Conservation (phyloP, 1,140 invertebrate species). For the Hestina assimilis region DNA sequence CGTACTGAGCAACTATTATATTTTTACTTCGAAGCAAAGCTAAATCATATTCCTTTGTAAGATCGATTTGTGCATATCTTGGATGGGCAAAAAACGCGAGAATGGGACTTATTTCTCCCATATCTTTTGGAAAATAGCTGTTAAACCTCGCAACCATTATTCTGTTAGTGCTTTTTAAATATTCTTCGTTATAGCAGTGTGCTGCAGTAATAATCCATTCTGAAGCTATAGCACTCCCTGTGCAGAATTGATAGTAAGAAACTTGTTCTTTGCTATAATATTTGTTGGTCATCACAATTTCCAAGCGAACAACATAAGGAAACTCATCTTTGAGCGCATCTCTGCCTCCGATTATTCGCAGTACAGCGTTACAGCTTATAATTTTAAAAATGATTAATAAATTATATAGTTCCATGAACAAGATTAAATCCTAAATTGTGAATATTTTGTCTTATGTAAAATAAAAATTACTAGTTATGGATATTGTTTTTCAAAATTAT, state of each 20-base stretch:
- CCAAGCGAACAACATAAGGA: conserved; percentile 7
- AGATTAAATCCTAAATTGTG: neutral
- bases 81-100: neutral
- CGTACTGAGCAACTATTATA: neutral
- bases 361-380: neutral
- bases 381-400: neutral
- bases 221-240: neutral
- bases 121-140: neutral
- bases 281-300: no score
- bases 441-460: no score
- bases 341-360: conserved; percentile 3
- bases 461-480: no score
- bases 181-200: neutral
- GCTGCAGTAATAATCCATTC: conserved; percentile 6
- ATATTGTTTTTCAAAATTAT: no score
- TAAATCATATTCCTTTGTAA: neutral
- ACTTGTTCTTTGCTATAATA: neutral
- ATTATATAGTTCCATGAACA: neutral
- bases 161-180: neutral
- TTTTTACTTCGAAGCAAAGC: neutral
- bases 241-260: neutral
- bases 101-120: neutral
- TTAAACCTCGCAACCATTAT: neutral
- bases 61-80: neutral
- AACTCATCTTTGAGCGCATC: neutral